Base-by-base conservation (phyloP, 2,113 vertebrate species). In the Micromys minutus region DNA sequence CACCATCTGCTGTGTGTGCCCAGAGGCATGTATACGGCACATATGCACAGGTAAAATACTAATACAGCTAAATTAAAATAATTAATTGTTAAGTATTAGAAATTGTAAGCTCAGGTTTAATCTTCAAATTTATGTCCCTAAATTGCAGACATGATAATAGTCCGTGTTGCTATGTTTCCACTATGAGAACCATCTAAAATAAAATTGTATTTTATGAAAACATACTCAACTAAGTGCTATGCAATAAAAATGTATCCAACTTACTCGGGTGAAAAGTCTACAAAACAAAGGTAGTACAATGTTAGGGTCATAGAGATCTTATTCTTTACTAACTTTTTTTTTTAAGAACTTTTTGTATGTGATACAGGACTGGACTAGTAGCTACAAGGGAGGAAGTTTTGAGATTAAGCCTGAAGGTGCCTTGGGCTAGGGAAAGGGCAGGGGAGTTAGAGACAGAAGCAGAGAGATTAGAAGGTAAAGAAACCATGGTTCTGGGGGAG, bases 81-180 rank as follows among this genome's bases (percentile, higher is more conserved):
- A 83, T 17, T 83, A 61, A 83, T 83, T 83, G 29, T 61, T 5
- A 42, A 45, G 42, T 91, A 88, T 74, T 67, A 42, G 7, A 81
- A 34, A 85, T 95, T 93, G 13, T 72, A 55, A 96, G 80, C 36
- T 76, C 52, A 97, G 61, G 87, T 15, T 83, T 93, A 93, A 59
- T 84, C 19, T 22, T 95, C 55, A 90, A 84, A 87, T 91, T 57
- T 47, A 26, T 91, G 94, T n/a, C 88, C 42, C 31, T 76, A 71
- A 94, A 76, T 19, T 61, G 47, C 17, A 95, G 65, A 47, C 71
- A 76, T 65, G 55, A 81, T 90, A 74, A 52, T 93, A 3, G 55
- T 67, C 87, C 67, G 84, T n/a, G 47, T 72, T 80, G 47, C 79
- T 80, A 86, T 95, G 93, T 97, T 94, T 81, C 55, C 42, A 95